Evolutionary conservation across 2,797 vertebrate species (phyloP), one percentile per base, ranked within the genome.

Genomic region (Nannoperca obscura): DNA sequence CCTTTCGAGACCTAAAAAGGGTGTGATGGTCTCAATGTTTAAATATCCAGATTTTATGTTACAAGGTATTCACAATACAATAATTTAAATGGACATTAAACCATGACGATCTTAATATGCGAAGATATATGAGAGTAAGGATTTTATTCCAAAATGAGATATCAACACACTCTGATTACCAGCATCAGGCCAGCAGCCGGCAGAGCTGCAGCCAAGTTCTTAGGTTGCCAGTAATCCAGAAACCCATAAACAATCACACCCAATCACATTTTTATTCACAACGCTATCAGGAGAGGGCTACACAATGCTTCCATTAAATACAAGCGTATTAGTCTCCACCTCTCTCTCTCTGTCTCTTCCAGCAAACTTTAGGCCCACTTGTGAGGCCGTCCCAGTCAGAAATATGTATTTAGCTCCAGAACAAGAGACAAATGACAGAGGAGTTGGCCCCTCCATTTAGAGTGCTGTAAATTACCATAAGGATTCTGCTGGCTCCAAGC

Each of bases 401-500:
- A 81, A 89, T 83, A 85, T 88, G 85, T 82, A 82, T 88, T 91
- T 90, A 90, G 75, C 86, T 88, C 74, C 24, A 68, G 70, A 71
- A 24, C 53, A 54, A 87, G 74, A 86, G 64, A 90, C 78, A 86
- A 91, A 84, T 89, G 83, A 89, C 86, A 90, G 85, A 89, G 88
- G 83, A 88, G 79, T 75, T 74, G 57, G 83, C 62, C 82, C 90
- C 85, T 27, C 73, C 69, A 64, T 87, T 89, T 79, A 73, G 80
- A 86, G 80, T 62, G 59, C 74, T 83, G 86, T 91, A 90, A 91
- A 92, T 92, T 90, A 87, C 83, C 84, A 71, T n/a, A 71, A 92
- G 85, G 87, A 90, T 89, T 87, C 78, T 67, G 55, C 78, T 86
- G 91, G 91, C 92, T 92, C 88, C 91, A 84, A 78, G 81, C 86